phyloP scores from a whole-genome alignment of 2,113 vertebrate genomes.

The Maccullochella peelii region DNA sequence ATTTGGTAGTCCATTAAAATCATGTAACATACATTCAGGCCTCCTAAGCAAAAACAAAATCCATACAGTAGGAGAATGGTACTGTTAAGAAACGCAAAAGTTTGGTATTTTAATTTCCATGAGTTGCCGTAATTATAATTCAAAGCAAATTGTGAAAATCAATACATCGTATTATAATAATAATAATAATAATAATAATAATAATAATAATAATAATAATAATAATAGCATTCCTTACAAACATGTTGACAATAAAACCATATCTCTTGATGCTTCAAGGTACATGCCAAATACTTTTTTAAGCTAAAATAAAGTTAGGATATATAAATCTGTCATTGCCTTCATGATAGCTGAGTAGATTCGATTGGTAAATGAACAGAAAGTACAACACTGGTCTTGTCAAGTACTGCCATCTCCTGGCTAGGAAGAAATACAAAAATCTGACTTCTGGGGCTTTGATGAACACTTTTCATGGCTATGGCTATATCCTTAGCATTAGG shows the following conservation, averaged over 20 bases:
- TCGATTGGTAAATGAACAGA: not conserved
- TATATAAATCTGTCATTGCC: not conserved
- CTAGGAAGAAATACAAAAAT: not conserved
- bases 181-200: not conserved
- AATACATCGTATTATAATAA: not conserved
- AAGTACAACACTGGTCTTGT: slow-evolving; percentile 30
- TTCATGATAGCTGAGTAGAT: not conserved
- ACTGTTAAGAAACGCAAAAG: not conserved
- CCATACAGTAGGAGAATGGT: not conserved
- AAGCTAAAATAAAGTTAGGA: not conserved
- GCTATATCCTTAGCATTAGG: not conserved
- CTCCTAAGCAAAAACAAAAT: not conserved
- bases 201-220: not conserved
- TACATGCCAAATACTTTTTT: not conserved
- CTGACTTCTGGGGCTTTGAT: not conserved
- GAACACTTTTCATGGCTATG: not conserved
- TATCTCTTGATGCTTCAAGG: not conserved
- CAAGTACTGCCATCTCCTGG: slow-evolving; percentile 83
- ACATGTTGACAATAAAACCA: not conserved
- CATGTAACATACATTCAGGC: not conserved
- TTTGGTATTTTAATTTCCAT: not conserved
- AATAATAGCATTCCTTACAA: not conserved
- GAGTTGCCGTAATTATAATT: not conserved
- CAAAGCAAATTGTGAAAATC: not conserved
- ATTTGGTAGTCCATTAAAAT: not conserved